Percentiles rank a stretch among this genome's conserved stretches.
These are phyloP conservation scores for Hydrozoanthus tunicans DNA, from an alignment of 64 coral and sea anemone species.

Conservation along the genomic window DNA sequence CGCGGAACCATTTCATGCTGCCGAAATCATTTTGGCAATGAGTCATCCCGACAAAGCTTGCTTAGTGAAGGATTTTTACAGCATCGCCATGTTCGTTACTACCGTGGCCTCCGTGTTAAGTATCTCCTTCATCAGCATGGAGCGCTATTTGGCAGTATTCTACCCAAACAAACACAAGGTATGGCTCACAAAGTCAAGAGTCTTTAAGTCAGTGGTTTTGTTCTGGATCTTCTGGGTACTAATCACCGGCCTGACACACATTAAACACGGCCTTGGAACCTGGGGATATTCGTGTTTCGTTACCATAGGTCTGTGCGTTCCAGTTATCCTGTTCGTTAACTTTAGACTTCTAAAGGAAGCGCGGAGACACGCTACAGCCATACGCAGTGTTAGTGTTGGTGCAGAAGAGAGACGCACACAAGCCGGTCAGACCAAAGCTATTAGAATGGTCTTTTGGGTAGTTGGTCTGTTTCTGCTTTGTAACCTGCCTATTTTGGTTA, in stretches of 20 bases:
- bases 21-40: conserved; percentile 30
- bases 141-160: conserved; percentile 58
- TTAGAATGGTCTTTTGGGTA: conserved; percentile 39
- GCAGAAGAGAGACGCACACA: conserved; percentile 3
- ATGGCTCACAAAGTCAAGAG: conserved; percentile 36
- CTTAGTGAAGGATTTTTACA: conserved; percentile 58
- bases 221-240: conserved; percentile 61
- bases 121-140: conserved; percentile 46
- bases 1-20: conserved; percentile 37
- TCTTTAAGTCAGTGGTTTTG: background rate
- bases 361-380: background rate
- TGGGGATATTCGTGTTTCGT: conserved; percentile 63
- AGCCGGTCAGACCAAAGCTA: conserved; percentile 33
- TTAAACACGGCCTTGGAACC: conserved; percentile 27
- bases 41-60: conserved; percentile 44
- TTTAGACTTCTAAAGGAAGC: background rate
- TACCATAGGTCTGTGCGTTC: conserved; percentile 40
- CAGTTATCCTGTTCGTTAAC: conserved; percentile 37
- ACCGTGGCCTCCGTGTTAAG: conserved; percentile 30
- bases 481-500: conserved; percentile 58
- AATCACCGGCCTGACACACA: conserved; percentile 43
- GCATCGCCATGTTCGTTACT: conserved; percentile 50
- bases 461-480: conserved; percentile 46
- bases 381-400: conserved; percentile 1
- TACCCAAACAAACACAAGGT: conserved; percentile 50